Percentiles rank a stretch among this genome's conserved stretches.
These are phyloP conservation scores for Drosophila peninsularis DNA, from an alignment of 2,888 invertebrate species.

Conservation along the genomic window DNA sequence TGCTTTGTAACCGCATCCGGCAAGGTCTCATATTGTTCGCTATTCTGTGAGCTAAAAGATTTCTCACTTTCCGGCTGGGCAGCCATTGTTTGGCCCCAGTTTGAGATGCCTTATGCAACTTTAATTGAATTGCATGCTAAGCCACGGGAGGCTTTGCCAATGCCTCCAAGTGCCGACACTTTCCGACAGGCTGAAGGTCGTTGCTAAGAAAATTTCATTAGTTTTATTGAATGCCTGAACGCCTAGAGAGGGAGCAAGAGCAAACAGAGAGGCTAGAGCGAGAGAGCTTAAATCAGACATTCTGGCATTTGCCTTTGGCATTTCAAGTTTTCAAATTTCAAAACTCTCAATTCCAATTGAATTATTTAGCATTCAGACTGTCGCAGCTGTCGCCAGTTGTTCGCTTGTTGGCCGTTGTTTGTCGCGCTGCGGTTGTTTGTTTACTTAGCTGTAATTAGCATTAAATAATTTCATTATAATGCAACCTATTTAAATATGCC, in stretches of 20 bases:
- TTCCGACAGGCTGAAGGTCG: slow-evolving; percentile 26
- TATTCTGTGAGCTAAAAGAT: slow-evolving; percentile 32
- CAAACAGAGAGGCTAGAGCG: background rate
- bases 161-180: slow-evolving; percentile 51
- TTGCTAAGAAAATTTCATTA: slow-evolving; percentile 49
- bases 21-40: slow-evolving; percentile 50
- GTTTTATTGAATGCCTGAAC: slow-evolving; percentile 47
- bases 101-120: slow-evolving; percentile 71
- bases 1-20: slow-evolving; percentile 51
- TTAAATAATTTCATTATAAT: slow-evolving; percentile 67
- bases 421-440: slow-evolving; percentile 41
- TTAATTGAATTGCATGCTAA: slow-evolving; percentile 76
- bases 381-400: slow-evolving; percentile 39
- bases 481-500: slow-evolving; percentile 55
- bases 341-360: slow-evolving; percentile 26
- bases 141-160: slow-evolving; percentile 48
- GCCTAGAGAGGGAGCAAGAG: slow-evolving; percentile 2
- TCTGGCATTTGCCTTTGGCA: slow-evolving; percentile 25
- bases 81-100: slow-evolving; percentile 35
- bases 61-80: slow-evolving; percentile 23
- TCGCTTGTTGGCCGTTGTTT: slow-evolving; percentile 17
- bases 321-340: slow-evolving; percentile 9
- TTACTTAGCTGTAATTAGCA: slow-evolving; percentile 67
- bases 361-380: slow-evolving; percentile 32
- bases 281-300: slow-evolving; percentile 25